Evolutionary conservation across 2,888 invertebrate species (phyloP), one percentile per base, ranked within the genome.

Genomic region (Bursaphelenchus okinawaensis): DNA sequence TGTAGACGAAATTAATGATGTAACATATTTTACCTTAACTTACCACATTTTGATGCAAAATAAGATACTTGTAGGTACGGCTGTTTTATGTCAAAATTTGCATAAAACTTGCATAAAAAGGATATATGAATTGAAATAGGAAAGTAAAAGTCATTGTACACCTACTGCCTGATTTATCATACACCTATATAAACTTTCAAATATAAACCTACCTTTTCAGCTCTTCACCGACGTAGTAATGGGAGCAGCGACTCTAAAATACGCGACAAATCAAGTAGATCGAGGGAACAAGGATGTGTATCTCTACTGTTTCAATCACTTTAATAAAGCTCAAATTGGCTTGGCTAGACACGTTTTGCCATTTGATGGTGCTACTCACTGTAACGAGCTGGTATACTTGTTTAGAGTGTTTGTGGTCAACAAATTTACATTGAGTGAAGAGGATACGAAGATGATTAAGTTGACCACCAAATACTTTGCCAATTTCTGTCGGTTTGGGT

Each of bases 401-500:
- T 76, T 76, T 55, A 73, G 75, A 1, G 70, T 69, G 1, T 72
- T 73, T 1, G 74, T 75, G 50, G 70, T 76, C 6, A 71, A 72
- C 65, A 68, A 68, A 23, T 77, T 73, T 60, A 68, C 66, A 16
- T 72, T 73, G 63, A 77, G 70, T 56, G 72, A 73, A 19, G 60
- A 66, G 0, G 77, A 77, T 56, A 61, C 68, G 26, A 55, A 68
- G 23, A 75, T 77, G 73, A 56, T 74, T 8, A 74, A 74, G 52
- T 29, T 76, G 51, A 71, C 75, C 74, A 72, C 75, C 0, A 67
- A 67, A 60, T 72, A 76, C 73, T 76, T 73, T 74, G 68, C 74
- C 12, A 77, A 77, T 52, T 77, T 77, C 57, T 74, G 72, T 16
- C 75, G 75, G 68, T 75, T 71, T 58, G 77, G 77, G 76, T 76